Base-by-base conservation (phyloP, 2,888 invertebrate species). In the Dromius quadrimaculatus region DNA sequence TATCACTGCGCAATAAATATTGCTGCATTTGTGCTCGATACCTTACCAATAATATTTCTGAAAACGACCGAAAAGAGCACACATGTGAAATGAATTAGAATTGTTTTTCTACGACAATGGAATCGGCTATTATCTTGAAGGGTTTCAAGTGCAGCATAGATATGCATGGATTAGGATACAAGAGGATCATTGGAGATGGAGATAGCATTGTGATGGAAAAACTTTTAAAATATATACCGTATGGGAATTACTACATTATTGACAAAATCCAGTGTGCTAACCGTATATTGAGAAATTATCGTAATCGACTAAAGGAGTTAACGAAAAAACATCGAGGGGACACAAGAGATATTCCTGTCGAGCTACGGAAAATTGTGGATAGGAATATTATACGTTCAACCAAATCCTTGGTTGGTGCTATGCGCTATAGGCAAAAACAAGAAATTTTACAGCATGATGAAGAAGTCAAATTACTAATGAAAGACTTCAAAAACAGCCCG, bases 141-240 rank as follows among this genome's bases (percentile, higher is more conserved):
- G 45, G 45, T 2, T 45, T 45, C 19, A 45, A 15, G 8, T 15
- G 45, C 19, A 45, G 45, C 8, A 19, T 2, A 17, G 15, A 45
- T 4, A 1, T 45, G 1, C 45, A 1, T 15, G 45, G 45, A 8
- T 11, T 45, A 15, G 15, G 19, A 15, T 45, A 45, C 15, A 45
- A 13, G 3, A 15, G 0, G 19, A 15, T 45, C 19, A 45, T 45
- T 13, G 45, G 17, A 1, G 45, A 45, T 8, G 19, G 19, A 15
- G 45, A 45, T 15, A 45, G 45, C 19, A 45, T 11, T 45, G 45
- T 45, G 1, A 45, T 45, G 15, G 45, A 45, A 8, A 45, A 45
- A 45, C 9, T 45, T 11, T 13, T 13, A 2, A 15, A 11, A 11
- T 9, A 15, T n/a, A 17, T 45, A 45, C 45, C 45, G 3, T 45